Percentiles rank a stretch among this genome's conserved stretches.
Evolutionary conservation across 2,888 invertebrate genomes (phyloP).

Genomic region (Griposia aprilina): DNA sequence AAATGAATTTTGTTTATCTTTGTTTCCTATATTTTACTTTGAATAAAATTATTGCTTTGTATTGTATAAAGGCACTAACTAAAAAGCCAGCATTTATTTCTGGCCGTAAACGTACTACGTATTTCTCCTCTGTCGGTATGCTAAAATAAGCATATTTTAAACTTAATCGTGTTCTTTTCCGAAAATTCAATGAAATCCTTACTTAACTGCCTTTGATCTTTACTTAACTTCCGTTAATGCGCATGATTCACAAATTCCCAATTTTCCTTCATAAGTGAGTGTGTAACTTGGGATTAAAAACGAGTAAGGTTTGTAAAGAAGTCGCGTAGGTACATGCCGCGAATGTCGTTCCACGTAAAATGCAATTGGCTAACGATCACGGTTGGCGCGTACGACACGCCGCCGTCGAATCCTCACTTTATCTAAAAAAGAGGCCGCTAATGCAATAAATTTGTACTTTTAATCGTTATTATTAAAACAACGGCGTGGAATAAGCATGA

Average conservation of each 20-base stretch:
- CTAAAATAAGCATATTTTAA: slow-evolving; percentile 53
- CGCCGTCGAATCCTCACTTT: slow-evolving; percentile 74
- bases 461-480: slow-evolving; percentile 89
- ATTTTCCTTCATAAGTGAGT: slow-evolving; percentile 51
- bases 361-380: slow-evolving; percentile 67
- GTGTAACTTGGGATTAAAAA: slow-evolving; percentile 64
- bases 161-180: slow-evolving; percentile 35
- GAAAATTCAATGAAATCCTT: slow-evolving; percentile 60
- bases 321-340: slow-evolving; percentile 35
- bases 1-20: slow-evolving; percentile 39
- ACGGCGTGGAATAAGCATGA: slow-evolving; percentile 79
- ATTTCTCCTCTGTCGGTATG: slow-evolving; percentile 7
- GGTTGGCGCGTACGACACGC: slow-evolving; percentile 72
- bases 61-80: neutral
- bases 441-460: slow-evolving; percentile 87
- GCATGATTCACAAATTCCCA: slow-evolving; percentile 53
- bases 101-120: neutral
- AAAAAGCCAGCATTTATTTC: slow-evolving; percentile 16
- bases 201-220: slow-evolving; percentile 54
- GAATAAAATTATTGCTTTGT: slow-evolving; percentile 9
- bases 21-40: slow-evolving; percentile 15
- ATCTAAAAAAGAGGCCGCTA: slow-evolving; percentile 80
- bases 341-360: slow-evolving; percentile 75
- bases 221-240: slow-evolving; percentile 52
- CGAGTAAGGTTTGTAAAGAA: slow-evolving; percentile 43